Base-by-base conservation (phyloP, 2,113 vertebrate genomes). In the Labeo rohita region DNA sequence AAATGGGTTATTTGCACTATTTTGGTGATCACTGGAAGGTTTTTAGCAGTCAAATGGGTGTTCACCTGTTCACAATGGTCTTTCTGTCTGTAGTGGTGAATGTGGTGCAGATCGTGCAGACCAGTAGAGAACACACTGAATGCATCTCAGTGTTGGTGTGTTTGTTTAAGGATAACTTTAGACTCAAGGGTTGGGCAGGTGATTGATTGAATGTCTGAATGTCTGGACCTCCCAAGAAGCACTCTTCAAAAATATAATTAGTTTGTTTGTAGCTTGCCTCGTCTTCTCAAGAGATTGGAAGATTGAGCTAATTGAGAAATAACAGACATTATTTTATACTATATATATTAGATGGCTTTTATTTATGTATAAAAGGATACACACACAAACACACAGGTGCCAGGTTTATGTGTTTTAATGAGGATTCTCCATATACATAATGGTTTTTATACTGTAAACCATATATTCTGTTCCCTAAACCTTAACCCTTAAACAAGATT, bases 61-160 rank as follows among this genome's bases (percentile, higher is more conserved):
- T 18, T 52, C 36, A 70, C 12, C 4, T 54, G 63, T 56, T 50
- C 39, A 52, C 59, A 80, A 78, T 54, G 75, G 18, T 84, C 72
- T 87, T 70, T 9, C 49, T 79, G 86, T 80, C 74, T 84, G 10
- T 74, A 63, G 8, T 36, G 70, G 63, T 80, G 80, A 81, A 56
- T 50, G 85, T 79, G 28, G 23, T 70, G 28, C 10, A 81, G 49
- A 50, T 81, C 79, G 21, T 56, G 16, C 54, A 18, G 28, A 28
- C 28, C 8, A 61, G 77, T 8, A 80, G 54, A 80, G 56, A 45
- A 12, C 77, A 47, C 56, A 23, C 2, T 36, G 68, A 56, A 78
- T 28, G 1, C 76, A 6, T 34, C 28, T n/a, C 63, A 5, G 18
- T 68, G 47, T 54, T 8, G 34, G 15, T 49, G 47, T 70, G 80